phyloP scores from a whole-genome alignment of 2,113 vertebrate species.

The Planiliza haematocheilus region DNA sequence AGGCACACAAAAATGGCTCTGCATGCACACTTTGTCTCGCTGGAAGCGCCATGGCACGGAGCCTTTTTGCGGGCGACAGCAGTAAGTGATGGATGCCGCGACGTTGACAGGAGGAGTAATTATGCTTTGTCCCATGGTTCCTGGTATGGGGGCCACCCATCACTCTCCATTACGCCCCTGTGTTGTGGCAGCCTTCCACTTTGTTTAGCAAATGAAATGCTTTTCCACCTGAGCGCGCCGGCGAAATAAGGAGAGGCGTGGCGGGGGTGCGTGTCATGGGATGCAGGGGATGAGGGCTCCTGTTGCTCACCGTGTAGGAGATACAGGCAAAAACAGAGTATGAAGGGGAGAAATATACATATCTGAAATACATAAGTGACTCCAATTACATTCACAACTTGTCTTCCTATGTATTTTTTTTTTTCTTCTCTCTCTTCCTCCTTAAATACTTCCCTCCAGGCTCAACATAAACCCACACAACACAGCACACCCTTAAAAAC shows the following conservation, averaged over 20 bases:
- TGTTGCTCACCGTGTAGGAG: neutral
- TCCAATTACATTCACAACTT: too few relatives aligned
- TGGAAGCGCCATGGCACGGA: slow-evolving; percentile 11
- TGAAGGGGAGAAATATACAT: neutral
- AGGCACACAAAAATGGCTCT: slow-evolving; percentile 16
- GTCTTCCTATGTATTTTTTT: too few relatives aligned
- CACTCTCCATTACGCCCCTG: slow-evolving; percentile 82
- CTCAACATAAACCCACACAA: too few relatives aligned
- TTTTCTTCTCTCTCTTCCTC: too few relatives aligned
- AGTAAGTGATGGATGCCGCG: slow-evolving; percentile 74
- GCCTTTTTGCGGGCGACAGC: slow-evolving; percentile 64
- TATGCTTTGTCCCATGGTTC: slow-evolving; percentile 78
- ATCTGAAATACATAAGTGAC: neutral
- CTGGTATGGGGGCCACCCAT: slow-evolving; percentile 75
- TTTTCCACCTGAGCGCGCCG: slow-evolving; percentile 77
- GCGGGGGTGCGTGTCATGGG: slow-evolving; percentile 31
- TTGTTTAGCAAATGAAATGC: slow-evolving; percentile 85
- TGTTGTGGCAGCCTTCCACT: slow-evolving; percentile 79
- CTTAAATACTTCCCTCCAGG: too few relatives aligned
- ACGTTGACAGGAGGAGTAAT: slow-evolving; percentile 81
- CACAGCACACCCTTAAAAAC: too few relatives aligned
- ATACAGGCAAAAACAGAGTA: too few relatives aligned
- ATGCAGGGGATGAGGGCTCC: slow-evolving; percentile 15
- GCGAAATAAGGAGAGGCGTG: slow-evolving; percentile 62
- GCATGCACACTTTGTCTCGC: slow-evolving; percentile 24